Evolutionary conservation across 2,113 vertebrate species (phyloP).

Genomic region (Clarias batrachus): DNA sequence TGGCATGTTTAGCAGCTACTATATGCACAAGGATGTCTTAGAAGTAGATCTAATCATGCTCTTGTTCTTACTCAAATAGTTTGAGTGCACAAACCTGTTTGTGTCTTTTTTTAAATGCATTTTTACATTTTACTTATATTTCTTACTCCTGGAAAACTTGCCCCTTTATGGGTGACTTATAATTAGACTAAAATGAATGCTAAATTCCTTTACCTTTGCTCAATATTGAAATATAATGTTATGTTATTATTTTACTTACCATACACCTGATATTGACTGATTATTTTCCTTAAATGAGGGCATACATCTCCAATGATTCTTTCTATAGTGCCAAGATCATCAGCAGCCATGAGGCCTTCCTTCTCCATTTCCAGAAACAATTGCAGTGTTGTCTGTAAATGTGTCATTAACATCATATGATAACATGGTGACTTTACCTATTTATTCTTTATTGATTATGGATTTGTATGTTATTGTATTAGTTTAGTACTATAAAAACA

Average conservation of each 20-base stretch:
- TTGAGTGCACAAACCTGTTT: not conserved
- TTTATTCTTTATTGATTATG: not conserved
- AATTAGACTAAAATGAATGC: not conserved
- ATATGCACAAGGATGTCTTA: not conserved
- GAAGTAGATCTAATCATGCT: not conserved
- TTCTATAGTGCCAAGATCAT: constrained; percentile 58
- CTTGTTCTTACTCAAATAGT: not conserved
- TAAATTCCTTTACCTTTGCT: not conserved
- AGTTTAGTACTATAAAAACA: constrained; percentile 3
- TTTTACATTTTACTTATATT: not conserved
- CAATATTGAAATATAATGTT: not conserved
- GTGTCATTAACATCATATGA: not conserved
- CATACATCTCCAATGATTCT: constrained; percentile 25
- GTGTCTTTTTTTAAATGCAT: not conserved
- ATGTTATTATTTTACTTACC: constrained; percentile 50
- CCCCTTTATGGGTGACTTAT: not conserved
- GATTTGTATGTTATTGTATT: not conserved
- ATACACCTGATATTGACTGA: constrained; percentile 55
- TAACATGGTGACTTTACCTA: not conserved
- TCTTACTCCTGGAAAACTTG: too few species aligned
- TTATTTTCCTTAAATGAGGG: constrained; percentile 58
- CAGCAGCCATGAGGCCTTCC: constrained; percentile 48
- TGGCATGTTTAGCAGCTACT: not conserved
- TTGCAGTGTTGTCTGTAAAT: constrained; percentile 65
- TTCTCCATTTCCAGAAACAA: constrained; percentile 70